Base-by-base conservation (phyloP, 2,888 invertebrate genomes). In the Drosophila seclusa region DNA sequence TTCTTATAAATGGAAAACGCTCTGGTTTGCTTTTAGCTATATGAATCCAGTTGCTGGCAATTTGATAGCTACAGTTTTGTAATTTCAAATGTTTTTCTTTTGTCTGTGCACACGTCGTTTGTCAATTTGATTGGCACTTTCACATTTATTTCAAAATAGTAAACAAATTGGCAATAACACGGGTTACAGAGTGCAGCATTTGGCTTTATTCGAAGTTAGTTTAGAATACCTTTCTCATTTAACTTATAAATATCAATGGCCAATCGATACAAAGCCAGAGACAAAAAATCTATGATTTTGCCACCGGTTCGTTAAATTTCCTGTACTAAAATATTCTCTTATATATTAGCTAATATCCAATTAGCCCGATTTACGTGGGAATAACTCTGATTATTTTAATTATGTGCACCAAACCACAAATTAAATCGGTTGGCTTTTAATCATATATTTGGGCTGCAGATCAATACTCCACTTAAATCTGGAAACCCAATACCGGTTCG, bases 11-110 rank as follows among this genome's bases (percentile, higher is more conserved):
- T 79, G 58, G 64, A 59, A 73, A 68, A 54, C 54, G 65, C 50
- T 78, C 68, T 64, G 55, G 59, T 69, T 64, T 66, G 68, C 75
- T 78, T 68, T 76, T 87, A 82, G 87, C 85, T 55, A 29, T 31
- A 57, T 32, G 42, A 38, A 58, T 61, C 10, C 21, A 52, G 18
- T 36, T 45, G 3, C 40, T 5, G 36, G 10, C 21, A 21, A 59
- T 21, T 49, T 54, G 24, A 29, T 18, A 58, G 7, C 36, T 27
- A 27, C 21, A 7, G 0, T 27, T 2, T 32, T 2, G 31, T 31
- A 34, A 79, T 85, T 71, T 68, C 21, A 69, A 68, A 49, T 53
- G 34, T 58, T 52, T 60, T 54, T 50, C 53, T 63, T 13, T 68
- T 67, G 24, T 36, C 32, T 40, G 13, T 38, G n/a, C 32, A 48